Percentiles rank a stretch among this genome's conserved stretches.
These are phyloP conservation scores for Pseudois nayaur DNA, from an alignment of 2,113 vertebrate genomes.

Conservation along the genomic window DNA sequence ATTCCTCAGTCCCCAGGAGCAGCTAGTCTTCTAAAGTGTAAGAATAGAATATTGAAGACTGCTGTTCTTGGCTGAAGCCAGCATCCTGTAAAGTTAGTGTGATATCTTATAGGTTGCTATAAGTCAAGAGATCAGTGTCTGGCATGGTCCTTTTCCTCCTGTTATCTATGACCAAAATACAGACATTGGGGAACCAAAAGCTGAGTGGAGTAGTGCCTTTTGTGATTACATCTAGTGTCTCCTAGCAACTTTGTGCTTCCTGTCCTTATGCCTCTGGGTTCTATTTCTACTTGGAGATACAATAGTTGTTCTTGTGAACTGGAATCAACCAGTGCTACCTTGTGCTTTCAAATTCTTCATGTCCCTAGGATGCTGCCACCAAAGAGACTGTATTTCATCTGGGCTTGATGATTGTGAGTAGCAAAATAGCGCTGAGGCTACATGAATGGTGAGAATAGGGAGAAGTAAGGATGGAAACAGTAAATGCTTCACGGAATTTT, in stretches of 20 bases:
- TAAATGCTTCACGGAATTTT: background rate
- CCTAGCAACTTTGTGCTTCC: background rate
- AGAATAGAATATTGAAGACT: background rate
- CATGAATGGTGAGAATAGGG: background rate
- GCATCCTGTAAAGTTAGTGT: background rate
- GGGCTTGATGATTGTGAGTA: background rate
- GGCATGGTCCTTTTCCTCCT: background rate
- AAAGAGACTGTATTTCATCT: background rate
- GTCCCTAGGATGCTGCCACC: background rate
- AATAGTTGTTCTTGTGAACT: background rate
- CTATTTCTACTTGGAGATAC: background rate
- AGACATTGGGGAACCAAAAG: background rate
- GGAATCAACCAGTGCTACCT: background rate
- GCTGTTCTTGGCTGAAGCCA: background rate
- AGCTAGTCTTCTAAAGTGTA: background rate
- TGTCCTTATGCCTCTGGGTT: background rate
- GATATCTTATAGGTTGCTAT: background rate
- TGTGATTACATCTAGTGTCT: background rate
- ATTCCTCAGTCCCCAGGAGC: background rate
- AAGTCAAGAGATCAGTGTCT: background rate
- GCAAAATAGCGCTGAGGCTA: background rate
- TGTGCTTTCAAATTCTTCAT: background rate
- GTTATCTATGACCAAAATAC: background rate
- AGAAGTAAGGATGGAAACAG: background rate
- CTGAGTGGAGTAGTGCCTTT: background rate